Base-by-base conservation (phyloP, 2,888 invertebrate genomes). In the Acheta domesticus region DNA sequence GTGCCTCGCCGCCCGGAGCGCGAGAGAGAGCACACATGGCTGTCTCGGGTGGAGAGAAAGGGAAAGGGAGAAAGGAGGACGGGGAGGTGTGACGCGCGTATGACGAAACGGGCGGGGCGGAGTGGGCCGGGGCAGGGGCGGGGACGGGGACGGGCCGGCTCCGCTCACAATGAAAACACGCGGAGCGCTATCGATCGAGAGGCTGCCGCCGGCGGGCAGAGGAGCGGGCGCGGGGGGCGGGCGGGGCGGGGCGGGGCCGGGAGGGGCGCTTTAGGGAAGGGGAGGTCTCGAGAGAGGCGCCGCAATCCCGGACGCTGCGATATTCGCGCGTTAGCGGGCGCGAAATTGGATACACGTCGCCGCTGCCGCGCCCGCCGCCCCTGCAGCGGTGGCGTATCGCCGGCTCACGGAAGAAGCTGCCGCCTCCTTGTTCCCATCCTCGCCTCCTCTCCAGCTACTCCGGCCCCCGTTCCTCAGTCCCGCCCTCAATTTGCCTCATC, bases 301-400 rank as follows among this genome's bases (percentile, higher is more conserved):
- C 16, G n/a, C 62, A 62, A 62, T 62, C 62, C 62, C 62, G 62
- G 62, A 62, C 62, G 62, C 62, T n/a, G 62, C 62, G 62, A 62
- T 62, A 16, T 62, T 62, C 62, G 62, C 62, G 62, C 62, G 62
- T 62, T 62, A 62, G 62, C 62, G 62, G 62, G 62, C 62, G 62
- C 62, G n/a, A 62, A 62, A 62, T 62, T 62, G 62, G 62, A 62
- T 62, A 62, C 62, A 62, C 16, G 62, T n/a, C n/a, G 62, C n/a
- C n/a, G 62, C 62, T 62, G 62, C 16, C 62, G 62, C 62, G 5
- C 16, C 62, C 62, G 12, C 14, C 16, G 62, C 14, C 62, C 14
- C 62, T 4, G 62, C 62, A 62, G 62, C 36, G 36, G 62, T 11
- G 62, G n/a, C 62, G 8, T 12, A 14, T n/a, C 62, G 14, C 62